Evolutionary conservation across 2,888 invertebrate genomes (phyloP), one percentile per base, ranked within the genome.

Genomic region (Hirudinaria manillensis): DNA sequence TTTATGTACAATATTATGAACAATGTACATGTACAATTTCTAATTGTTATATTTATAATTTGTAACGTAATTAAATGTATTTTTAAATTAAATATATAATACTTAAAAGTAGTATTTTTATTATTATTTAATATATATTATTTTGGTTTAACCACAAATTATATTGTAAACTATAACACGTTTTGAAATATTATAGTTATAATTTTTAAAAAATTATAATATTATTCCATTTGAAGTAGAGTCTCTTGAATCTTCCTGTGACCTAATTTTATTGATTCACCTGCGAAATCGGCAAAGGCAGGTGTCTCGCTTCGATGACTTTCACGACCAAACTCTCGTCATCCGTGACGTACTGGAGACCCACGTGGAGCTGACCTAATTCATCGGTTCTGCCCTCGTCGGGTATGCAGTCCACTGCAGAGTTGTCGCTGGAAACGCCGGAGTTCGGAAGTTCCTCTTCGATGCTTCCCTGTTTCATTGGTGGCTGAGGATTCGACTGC

Each of bases 281-380:
- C 65, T 84, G 81, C 75, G 80, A 81, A 77, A 80, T 82, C 0
- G 86, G 86, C 45, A 81, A 81, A 0, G 86, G 84, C 29, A 87
- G 81, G 73, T 86, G 85, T 70, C 83, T 81, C 2, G 86, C 86
- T 79, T 86, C 86, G 75, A 87, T 85, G 55, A 86, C 80, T 79
- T 83, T 83, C 29, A 87, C 86, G 65, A 84, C 80, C 72, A 86
- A 79, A 13, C 81, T 79, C 77, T 82, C 82, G 27, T 82, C 81
- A 13, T 82, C 79, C 13, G 85, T 81, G 66, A 85, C 85, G 72
- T 86, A 85, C 76, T 83, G 84, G 29, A 85, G 81, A 19, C 84
- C 83, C 76, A 85, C 83, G 77, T 85, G 85, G 24, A 77, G 29
- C 74, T 78, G 72, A 7, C 76, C 76, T n/a, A 77, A 76, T 68